Evolutionary conservation across 2,888 invertebrate species (phyloP).

Genomic region (Lordiphosa andalusiaca): DNA sequence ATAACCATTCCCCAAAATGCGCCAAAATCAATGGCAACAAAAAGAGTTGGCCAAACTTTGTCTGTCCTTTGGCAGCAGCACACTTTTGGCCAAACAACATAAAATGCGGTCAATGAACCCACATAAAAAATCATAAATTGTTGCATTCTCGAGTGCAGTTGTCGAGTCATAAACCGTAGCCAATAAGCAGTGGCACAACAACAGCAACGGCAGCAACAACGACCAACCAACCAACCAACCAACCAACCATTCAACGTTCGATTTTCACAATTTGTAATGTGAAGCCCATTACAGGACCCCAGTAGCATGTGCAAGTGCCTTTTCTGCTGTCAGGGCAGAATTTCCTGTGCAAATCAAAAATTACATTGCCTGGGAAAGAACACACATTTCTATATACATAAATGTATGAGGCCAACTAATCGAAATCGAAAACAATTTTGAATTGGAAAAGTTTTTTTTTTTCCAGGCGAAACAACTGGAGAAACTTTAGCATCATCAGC

Average conservation of each 20-base stretch:
- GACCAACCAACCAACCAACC: constrained; percentile 4
- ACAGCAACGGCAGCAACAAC: constrained; percentile 13
- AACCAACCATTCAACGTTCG: constrained; percentile 34
- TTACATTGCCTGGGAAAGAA: constrained; percentile 22
- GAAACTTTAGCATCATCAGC: constrained; percentile 47
- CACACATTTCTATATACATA: constrained; percentile 32
- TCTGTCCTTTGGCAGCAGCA: constrained; percentile 20
- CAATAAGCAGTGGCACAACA: constrained; percentile 29
- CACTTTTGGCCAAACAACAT: constrained; percentile 14
- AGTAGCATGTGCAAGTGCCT: not conserved
- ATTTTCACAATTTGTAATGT: constrained; percentile 38
- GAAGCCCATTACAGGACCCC: constrained; percentile 27
- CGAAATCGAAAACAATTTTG: constrained; percentile 59
- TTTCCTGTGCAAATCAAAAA: constrained; percentile 59
- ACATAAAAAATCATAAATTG: constrained; percentile 48
- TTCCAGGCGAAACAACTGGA: constrained; percentile 10
- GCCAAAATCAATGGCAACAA: constrained; percentile 35
- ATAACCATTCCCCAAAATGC: constrained; percentile 18
- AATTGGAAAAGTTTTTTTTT: constrained; percentile 68
- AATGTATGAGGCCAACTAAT: constrained; percentile 43
- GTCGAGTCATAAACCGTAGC: constrained; percentile 38
- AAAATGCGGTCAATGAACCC: constrained; percentile 52
- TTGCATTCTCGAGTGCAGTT: constrained; percentile 42
- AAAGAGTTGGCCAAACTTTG: constrained; percentile 26
- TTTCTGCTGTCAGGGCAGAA: constrained; percentile 26